These are phyloP conservation scores for Cydia pomonella DNA, from an alignment of 1,140 invertebrate species.

Conservation along the genomic window DNA sequence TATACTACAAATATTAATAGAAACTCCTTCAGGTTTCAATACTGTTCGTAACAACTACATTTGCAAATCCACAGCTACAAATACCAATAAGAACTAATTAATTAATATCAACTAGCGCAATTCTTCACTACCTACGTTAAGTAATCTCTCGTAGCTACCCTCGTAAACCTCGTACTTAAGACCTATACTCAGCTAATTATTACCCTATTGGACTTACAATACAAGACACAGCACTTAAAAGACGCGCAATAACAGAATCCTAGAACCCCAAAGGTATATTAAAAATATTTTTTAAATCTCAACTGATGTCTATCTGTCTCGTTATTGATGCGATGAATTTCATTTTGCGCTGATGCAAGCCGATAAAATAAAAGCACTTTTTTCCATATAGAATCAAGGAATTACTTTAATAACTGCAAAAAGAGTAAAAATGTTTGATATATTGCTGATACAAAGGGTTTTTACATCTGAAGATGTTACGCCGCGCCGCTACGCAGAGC, in stretches of 20 bases:
- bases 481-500: constrained; percentile 52
- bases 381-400: constrained; percentile 53
- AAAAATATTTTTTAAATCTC: constrained; percentile 70
- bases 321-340: constrained; percentile 73
- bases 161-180: neutral
- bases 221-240: constrained; percentile 74
- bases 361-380: constrained; percentile 72
- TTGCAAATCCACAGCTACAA: too few species aligned
- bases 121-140: neutral
- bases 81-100: too few species aligned
- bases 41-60: too few species aligned
- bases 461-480: constrained; percentile 54
- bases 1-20: too few species aligned
- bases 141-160: neutral
- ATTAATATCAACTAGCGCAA: too few species aligned
- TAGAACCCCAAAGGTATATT: constrained; percentile 60
- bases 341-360: constrained; percentile 56
- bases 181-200: constrained; percentile 42
- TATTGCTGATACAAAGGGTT: constrained; percentile 48
- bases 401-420: constrained; percentile 74
- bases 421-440: constrained; percentile 50
- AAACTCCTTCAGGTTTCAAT: too few species aligned
- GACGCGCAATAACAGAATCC: constrained; percentile 60
- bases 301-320: constrained; percentile 70
- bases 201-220: constrained; percentile 56